Conservation (phyloP, 2,113 vertebrate genomes). For the Salvator merianae region DNA sequence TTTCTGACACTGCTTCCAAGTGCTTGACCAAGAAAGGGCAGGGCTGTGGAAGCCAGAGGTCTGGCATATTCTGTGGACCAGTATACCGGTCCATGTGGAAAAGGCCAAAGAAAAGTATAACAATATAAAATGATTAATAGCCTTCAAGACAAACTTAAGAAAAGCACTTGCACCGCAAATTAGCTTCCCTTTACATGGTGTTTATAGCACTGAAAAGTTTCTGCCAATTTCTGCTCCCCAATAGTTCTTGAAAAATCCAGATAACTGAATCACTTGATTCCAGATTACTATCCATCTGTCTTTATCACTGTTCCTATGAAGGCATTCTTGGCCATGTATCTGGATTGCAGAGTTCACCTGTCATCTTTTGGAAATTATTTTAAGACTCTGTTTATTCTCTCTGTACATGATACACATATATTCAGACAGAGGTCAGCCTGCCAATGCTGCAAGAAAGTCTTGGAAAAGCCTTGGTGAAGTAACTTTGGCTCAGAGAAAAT, state of each 20-base stretch:
- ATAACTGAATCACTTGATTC: neutral
- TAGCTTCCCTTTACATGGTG: slow-evolving; percentile 29
- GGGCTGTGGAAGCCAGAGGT: too few species aligned
- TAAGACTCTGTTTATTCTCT: neutral
- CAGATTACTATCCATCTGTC: neutral
- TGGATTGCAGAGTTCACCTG: neutral
- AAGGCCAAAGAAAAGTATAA: neutral
- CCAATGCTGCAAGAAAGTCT: neutral
- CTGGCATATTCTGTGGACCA: neutral
- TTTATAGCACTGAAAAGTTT: slow-evolving; percentile 23
- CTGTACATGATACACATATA: neutral
- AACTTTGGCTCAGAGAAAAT: neutral
- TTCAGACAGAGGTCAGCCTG: neutral
- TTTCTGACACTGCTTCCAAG: too few species aligned
- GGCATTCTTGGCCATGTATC: neutral
- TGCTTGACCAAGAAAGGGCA: too few species aligned
- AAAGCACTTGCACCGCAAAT: neutral
- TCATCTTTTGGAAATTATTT: neutral
- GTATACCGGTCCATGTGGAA: too few species aligned
- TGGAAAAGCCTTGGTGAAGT: neutral
- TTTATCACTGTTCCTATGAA: neutral
- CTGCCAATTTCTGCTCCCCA: neutral
- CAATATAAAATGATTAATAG: neutral
- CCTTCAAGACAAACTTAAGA: neutral
- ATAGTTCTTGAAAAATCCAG: neutral